phyloP scores from a whole-genome alignment of 92 coral and sea anemone species.

The Paragorgia papillata region DNA sequence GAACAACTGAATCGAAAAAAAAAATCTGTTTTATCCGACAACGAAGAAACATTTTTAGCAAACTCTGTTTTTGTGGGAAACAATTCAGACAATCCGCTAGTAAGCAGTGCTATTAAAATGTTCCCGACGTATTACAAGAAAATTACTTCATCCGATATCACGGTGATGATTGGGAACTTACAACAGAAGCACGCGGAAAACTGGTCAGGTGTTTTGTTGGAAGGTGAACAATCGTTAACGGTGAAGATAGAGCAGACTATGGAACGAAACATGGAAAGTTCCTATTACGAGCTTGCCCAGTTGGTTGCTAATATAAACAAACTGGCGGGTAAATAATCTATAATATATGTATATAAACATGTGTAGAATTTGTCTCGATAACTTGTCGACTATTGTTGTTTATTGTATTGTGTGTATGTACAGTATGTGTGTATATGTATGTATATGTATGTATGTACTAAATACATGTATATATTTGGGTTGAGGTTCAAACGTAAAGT shows the following conservation, averaged over 20 bases:
- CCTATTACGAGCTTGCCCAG: constrained; percentile 37
- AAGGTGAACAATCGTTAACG: constrained; percentile 16
- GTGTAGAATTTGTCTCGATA: background rate
- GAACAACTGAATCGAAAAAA: constrained; percentile 36
- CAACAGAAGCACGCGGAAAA: constrained; percentile 7
- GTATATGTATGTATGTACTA: too few species aligned
- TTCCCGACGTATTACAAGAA: constrained; percentile 18
- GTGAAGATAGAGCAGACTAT: constrained; percentile 10
- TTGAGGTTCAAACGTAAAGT: too few species aligned
- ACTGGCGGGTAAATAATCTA: constrained; percentile 17
- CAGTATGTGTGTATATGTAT: too few species aligned
- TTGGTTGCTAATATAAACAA: constrained; percentile 35
- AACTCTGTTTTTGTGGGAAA: background rate
- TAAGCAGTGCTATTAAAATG: constrained; percentile 6
- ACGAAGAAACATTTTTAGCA: constrained; percentile 33
- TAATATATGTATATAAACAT: background rate
- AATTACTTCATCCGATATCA: background rate
- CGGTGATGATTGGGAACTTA: constrained; percentile 2
- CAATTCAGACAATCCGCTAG: constrained; percentile 24
- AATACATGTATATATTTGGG: too few species aligned
- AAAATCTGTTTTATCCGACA: constrained; percentile 4
- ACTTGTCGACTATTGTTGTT: background rate
- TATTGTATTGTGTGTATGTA: background rate
- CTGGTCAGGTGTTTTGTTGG: constrained; percentile 16
- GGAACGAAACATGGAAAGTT: constrained; percentile 29